A percentile compares a stretch with the other conserved stretches of the same genome.
These are phyloP conservation scores for Trypoxylus dichotomus DNA, from an alignment of 1,140 invertebrate species.

Conservation along the genomic window DNA sequence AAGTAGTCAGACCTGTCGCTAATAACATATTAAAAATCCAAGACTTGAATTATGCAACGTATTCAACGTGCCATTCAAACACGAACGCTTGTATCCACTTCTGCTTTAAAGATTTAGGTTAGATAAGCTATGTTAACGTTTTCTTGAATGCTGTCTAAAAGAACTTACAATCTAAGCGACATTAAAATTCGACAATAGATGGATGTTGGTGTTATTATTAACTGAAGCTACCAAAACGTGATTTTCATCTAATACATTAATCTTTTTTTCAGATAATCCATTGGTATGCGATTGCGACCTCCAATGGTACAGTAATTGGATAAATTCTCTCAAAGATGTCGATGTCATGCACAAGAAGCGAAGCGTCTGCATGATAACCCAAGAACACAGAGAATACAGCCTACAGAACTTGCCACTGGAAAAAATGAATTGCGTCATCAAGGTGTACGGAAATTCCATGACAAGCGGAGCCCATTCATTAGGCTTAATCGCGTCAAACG, in stretches of 20 bases:
- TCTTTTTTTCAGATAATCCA: slow-evolving; percentile 73
- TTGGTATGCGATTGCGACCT: slow-evolving; percentile 85
- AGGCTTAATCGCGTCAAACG: background rate
- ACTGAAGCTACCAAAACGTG: too few species aligned
- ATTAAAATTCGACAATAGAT: too few species aligned
- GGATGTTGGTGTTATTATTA: background rate
- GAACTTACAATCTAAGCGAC: too few species aligned
- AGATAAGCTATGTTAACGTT: too few species aligned
- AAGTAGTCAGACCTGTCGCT: too few species aligned
- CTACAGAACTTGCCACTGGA: slow-evolving; percentile 78
- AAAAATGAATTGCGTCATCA: slow-evolving; percentile 76
- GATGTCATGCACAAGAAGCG: slow-evolving; percentile 84
- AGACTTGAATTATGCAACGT: too few species aligned
- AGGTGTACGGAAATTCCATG: slow-evolving; percentile 56
- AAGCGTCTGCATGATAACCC: slow-evolving; percentile 74
- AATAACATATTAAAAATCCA: too few species aligned
- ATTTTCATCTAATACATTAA: too few species aligned
- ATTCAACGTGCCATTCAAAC: too few species aligned
- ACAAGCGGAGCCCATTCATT: slow-evolving; percentile 31
- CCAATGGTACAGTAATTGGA: slow-evolving; percentile 81
- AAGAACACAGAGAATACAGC: slow-evolving; percentile 77
- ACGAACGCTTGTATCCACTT: too few species aligned
- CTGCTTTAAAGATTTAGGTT: too few species aligned
- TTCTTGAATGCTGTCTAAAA: too few species aligned
- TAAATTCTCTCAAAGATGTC: slow-evolving; percentile 71